Percentiles rank a stretch among this genome's conserved stretches.
These are phyloP conservation scores for Nothobranchius furzeri DNA, from an alignment of 2,113 vertebrate species.

Conservation along the genomic window DNA sequence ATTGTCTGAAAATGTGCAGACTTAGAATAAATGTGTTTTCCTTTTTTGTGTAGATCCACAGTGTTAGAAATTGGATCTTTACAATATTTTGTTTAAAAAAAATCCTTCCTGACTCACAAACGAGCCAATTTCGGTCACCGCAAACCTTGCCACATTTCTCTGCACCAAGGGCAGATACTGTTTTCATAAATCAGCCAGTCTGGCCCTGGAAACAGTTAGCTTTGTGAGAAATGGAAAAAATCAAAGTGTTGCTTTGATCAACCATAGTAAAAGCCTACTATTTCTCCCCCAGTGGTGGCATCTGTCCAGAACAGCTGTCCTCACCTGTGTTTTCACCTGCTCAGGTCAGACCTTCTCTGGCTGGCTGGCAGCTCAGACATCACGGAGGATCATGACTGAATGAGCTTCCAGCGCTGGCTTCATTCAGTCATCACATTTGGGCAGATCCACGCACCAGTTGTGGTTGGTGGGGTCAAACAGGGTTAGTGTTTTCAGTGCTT, in stretches of 20 bases:
- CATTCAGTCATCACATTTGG: slow-evolving; percentile 20
- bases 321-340: slow-evolving; percentile 53
- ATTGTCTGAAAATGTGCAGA: slow-evolving; percentile 1
- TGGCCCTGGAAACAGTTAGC: slow-evolving; percentile 19
- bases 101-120: slow-evolving; percentile 11
- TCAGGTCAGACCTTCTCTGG: slow-evolving; percentile 50
- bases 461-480: slow-evolving; percentile 35
- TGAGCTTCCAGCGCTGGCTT: slow-evolving; percentile 42
- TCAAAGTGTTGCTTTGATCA: slow-evolving; percentile 12
- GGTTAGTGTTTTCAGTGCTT: not conserved
- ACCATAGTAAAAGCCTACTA: slow-evolving; percentile 33
- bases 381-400: slow-evolving; percentile 26
- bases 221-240: slow-evolving; percentile 23
- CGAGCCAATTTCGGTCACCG: not conserved
- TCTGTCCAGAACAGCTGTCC: slow-evolving; percentile 71
- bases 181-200: not conserved
- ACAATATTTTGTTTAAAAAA: not conserved
- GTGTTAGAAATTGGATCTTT: not conserved
- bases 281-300: slow-evolving; percentile 55
- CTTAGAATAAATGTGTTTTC: not conserved
- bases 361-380: slow-evolving; percentile 42
- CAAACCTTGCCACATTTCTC: no score
- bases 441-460: slow-evolving; percentile 19
- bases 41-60: not conserved
- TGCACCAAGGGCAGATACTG: no score